Percentiles rank a stretch among this genome's conserved stretches.
phyloP scores from a whole-genome alignment of 2,888 invertebrate genomes.

The Heliconius charithonia region DNA sequence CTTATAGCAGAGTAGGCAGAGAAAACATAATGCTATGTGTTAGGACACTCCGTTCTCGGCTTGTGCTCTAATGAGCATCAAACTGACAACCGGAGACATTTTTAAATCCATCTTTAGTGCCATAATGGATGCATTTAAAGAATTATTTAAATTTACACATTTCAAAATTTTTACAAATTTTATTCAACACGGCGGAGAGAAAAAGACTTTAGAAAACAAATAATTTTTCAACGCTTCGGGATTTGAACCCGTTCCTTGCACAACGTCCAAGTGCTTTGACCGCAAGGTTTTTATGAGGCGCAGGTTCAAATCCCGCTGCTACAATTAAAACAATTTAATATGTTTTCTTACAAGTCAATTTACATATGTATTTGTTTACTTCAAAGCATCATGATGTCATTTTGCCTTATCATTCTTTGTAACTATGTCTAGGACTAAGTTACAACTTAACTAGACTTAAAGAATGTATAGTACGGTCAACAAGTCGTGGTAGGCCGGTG shows the following conservation, averaged over 20 bases:
- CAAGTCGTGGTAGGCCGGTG: too few species aligned
- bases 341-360: not conserved
- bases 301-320: too few species aligned
- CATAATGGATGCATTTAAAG: not conserved
- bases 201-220: too few species aligned
- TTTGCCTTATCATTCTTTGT: conserved; percentile 26
- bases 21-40: too few species aligned
- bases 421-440: conserved; percentile 31
- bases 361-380: conserved; percentile 16
- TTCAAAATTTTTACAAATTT: too few species aligned
- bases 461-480: not conserved
- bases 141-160: not conserved
- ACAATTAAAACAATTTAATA: too few species aligned
- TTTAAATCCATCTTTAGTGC: not conserved
- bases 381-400: conserved; percentile 28
- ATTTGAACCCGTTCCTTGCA: too few species aligned
- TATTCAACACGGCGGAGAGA: too few species aligned
- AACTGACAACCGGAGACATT: too few species aligned
- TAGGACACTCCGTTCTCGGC: not conserved
- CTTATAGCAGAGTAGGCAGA: not conserved
- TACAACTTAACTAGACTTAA: not conserved
- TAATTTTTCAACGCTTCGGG: too few species aligned
- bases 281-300: too few species aligned
- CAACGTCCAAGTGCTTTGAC: too few species aligned
- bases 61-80: not conserved